Evolutionary conservation across 2,888 invertebrate species (phyloP).

Genomic region (Camptogramma bilineatum): DNA sequence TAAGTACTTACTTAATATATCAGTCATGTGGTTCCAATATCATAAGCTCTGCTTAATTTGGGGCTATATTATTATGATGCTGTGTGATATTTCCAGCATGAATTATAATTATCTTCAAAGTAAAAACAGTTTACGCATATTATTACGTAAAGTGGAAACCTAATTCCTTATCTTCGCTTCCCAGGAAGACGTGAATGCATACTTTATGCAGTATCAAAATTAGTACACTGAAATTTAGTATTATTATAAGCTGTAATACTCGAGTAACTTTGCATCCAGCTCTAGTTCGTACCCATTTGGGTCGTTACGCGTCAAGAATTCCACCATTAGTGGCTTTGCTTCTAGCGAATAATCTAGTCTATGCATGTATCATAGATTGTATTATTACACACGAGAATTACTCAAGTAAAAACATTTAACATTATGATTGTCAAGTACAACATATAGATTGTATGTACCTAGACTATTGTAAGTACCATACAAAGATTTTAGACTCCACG

Average conservation of each 20-base stretch:
- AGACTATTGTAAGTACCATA: too few species aligned
- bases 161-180: conserved; percentile 34
- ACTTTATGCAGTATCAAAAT: conserved; percentile 26
- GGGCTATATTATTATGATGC: too few species aligned
- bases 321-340: conserved; percentile 26
- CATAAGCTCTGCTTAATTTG: too few species aligned
- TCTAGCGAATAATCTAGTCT: conserved; percentile 17
- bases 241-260: conserved; percentile 26
- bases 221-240: conserved; percentile 24
- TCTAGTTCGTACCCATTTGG: conserved; percentile 27
- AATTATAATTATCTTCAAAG: conserved; percentile 2
- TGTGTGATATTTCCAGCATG: too few species aligned
- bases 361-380: conserved; percentile 8
- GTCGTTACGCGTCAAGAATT: conserved; percentile 26
- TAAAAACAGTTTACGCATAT: conserved; percentile 7
- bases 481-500: too few species aligned
- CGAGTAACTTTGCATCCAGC: conserved; percentile 23
- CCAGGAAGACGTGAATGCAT: conserved; percentile 25
- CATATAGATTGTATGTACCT: too few species aligned
- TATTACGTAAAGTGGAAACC: conserved; percentile 11
- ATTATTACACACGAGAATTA: background rate
- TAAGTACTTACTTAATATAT: too few species aligned
- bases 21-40: too few species aligned
- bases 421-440: too few species aligned
- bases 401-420: too few species aligned